Evolutionary conservation across 2,888 invertebrate genomes (phyloP).

Genomic region (Drosophila quinaria): DNA sequence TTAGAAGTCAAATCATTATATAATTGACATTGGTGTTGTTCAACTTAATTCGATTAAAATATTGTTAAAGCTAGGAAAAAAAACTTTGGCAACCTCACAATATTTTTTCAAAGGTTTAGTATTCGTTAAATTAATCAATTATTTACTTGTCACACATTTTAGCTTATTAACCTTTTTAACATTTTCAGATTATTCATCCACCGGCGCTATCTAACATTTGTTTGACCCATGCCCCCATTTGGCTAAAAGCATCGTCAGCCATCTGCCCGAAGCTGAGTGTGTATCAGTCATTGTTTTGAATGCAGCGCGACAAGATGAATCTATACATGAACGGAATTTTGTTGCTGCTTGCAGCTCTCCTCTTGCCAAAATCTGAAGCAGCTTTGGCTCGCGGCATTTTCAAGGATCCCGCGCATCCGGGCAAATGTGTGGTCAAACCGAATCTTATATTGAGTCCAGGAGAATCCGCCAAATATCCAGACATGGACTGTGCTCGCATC

Average conservation of each 20-base stretch:
- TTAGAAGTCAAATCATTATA: too few relatives aligned
- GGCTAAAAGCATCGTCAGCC: background rate
- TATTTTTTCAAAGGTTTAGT: background rate
- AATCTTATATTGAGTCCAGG: constrained; percentile 48
- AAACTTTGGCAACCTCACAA: too few relatives aligned
- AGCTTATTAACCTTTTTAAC: constrained; percentile 1
- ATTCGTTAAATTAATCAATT: too few relatives aligned
- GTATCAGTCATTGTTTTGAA: constrained; percentile 34
- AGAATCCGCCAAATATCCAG: constrained; percentile 34
- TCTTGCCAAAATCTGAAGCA: constrained; percentile 32
- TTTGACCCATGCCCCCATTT: constrained; percentile 18
- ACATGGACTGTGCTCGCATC: constrained; percentile 49
- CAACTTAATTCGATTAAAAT: too few relatives aligned
- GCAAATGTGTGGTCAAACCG: constrained; percentile 60
- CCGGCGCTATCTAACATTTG: constrained; percentile 21
- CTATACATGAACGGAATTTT: constrained; percentile 35
- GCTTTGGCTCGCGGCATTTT: constrained; percentile 46
- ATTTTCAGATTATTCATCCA: background rate
- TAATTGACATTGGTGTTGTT: too few relatives aligned
- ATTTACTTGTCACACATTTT: background rate
- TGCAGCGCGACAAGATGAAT: constrained; percentile 42
- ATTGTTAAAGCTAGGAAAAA: too few relatives aligned
- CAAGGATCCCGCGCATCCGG: constrained; percentile 58
- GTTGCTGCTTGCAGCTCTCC: constrained; percentile 16
- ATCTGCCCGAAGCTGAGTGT: constrained; percentile 4